Conservation (phyloP, 1,140 invertebrate species). For the Drosophila subobscura region DNA sequence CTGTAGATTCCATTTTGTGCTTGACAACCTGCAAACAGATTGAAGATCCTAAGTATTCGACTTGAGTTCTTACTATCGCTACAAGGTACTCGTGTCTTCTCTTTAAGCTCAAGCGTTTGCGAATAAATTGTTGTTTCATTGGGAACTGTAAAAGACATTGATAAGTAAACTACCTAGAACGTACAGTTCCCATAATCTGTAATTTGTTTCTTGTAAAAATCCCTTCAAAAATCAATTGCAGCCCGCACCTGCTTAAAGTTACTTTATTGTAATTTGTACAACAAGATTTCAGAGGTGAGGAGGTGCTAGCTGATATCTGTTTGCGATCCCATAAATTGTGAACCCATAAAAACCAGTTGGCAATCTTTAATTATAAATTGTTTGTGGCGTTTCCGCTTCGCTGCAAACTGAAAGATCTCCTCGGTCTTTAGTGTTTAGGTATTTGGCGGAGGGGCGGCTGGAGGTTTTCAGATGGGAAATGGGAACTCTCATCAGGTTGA, state of each 20-base stretch:
- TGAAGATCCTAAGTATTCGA: too few species aligned
- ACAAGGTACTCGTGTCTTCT: too few species aligned
- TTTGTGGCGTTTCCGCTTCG: constrained; percentile 51
- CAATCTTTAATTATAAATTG: constrained; percentile 65
- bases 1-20: too few species aligned
- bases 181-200: constrained; percentile 11
- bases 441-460: constrained; percentile 7
- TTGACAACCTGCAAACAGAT: too few species aligned
- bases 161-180: constrained; percentile 23
- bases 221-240: not conserved
- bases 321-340: constrained; percentile 46
- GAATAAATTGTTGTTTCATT: too few species aligned
- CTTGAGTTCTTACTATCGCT: too few species aligned
- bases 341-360: constrained; percentile 50
- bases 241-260: constrained; percentile 7
- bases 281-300: constrained; percentile 12
- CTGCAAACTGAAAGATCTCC: constrained; percentile 38
- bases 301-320: constrained; percentile 56
- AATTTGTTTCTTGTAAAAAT: constrained; percentile 5
- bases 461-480: constrained; percentile 14
- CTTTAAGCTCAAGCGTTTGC: too few species aligned
- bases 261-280: constrained; percentile 25
- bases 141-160: not conserved
- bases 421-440: constrained; percentile 2
- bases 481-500: constrained; percentile 37